Conservation (phyloP, 2,888 invertebrate genomes). For the Metacarcinus magister region DNA sequence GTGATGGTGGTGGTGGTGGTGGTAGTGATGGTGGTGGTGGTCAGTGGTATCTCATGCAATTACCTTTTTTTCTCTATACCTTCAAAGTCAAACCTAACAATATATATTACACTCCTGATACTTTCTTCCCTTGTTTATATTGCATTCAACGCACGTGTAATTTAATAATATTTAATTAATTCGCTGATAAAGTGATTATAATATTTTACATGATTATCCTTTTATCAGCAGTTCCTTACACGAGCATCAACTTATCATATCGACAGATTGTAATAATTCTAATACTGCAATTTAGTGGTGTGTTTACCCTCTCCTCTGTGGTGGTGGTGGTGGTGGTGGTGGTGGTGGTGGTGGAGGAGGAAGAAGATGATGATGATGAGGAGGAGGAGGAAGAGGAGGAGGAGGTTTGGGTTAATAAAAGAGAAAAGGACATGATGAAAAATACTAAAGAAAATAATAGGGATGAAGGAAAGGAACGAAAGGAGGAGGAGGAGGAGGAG, state of each 20-base stretch:
- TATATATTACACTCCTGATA: background rate
- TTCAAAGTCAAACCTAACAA: background rate
- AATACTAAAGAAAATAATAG: background rate
- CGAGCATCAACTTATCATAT: background rate
- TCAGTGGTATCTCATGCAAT: background rate
- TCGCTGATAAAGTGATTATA: background rate
- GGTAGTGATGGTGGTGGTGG: background rate
- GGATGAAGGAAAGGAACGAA: background rate
- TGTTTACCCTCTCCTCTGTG: background rate
- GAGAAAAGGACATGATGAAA: background rate
- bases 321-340: background rate
- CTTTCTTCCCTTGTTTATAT: background rate
- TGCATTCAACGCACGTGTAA: background rate
- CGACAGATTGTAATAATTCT: background rate
- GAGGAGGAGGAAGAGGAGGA: background rate
- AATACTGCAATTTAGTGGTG: background rate
- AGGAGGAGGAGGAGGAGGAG: no score
- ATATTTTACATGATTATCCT: slow-evolving; percentile 34
- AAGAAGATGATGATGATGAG: background rate
- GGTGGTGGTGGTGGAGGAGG: background rate
- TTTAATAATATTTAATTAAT: slow-evolving; percentile 3
- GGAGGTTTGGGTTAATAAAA: background rate
- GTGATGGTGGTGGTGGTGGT: background rate
- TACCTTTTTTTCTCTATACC: background rate
- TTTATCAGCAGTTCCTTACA: background rate